Evolutionary conservation across 2,113 vertebrate species (phyloP).

Genomic region (Mus spicilegus): DNA sequence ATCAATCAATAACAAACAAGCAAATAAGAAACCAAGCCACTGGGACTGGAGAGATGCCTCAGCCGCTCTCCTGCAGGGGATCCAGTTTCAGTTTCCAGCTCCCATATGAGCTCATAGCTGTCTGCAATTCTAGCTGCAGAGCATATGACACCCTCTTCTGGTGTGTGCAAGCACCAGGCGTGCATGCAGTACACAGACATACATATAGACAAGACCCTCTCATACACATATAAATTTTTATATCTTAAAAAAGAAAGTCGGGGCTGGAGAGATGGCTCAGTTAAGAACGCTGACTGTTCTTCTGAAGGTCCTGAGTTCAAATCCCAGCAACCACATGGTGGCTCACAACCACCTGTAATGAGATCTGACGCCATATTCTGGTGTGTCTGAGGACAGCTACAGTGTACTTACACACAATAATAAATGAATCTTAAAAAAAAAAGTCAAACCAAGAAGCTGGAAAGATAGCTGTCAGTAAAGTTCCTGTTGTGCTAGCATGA

Average conservation of each 20-base stretch:
- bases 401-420: too few relatives aligned
- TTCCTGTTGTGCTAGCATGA: not conserved
- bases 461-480: not conserved
- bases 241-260: not conserved
- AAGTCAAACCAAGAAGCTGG: not conserved
- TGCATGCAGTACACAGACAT: not conserved
- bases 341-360: too few relatives aligned
- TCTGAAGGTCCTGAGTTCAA: too few relatives aligned
- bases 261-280: too few relatives aligned
- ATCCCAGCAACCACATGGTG: too few relatives aligned
- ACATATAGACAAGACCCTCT: not conserved
- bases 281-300: too few relatives aligned
- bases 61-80: not conserved
- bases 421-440: too few relatives aligned
- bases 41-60: not conserved
- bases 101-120: not conserved
- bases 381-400: too few relatives aligned
- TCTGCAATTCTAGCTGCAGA: not conserved
- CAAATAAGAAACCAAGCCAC: not conserved
- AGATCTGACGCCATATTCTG: too few relatives aligned
- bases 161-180: not conserved
- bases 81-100: not conserved
- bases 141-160: not conserved
- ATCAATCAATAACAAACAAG: not conserved
- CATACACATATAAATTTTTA: not conserved